Evolutionary conservation across 2,888 invertebrate genomes (phyloP).

Genomic region (Hirtodrosophila confusa): DNA sequence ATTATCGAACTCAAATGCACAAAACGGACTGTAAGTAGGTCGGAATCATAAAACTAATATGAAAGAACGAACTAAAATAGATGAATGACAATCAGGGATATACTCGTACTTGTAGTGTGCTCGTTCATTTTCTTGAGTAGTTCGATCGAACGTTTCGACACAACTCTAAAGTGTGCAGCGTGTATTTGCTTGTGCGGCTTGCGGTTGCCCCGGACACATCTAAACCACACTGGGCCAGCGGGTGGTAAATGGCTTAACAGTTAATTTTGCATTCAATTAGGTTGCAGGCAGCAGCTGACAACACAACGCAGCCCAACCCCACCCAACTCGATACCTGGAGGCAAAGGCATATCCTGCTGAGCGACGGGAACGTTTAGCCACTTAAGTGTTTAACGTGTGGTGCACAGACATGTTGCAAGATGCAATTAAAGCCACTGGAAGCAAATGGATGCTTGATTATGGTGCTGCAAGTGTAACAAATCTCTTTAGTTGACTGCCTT

Average conservation of each 20-base stretch:
- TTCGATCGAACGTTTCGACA: too few species aligned
- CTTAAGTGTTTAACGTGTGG: slow-evolving; percentile 23
- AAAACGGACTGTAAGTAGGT: too few species aligned
- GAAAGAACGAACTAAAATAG: too few species aligned
- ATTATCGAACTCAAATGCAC: too few species aligned
- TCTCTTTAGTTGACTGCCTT: slow-evolving; percentile 23
- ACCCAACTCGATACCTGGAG: too few species aligned
- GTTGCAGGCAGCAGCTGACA: slow-evolving; percentile 13
- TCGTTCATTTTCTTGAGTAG: too few species aligned
- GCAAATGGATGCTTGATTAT: slow-evolving; percentile 24
- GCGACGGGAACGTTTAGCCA: slow-evolving; percentile 7
- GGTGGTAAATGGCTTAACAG: slow-evolving; percentile 45
- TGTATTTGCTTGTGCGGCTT: slow-evolving; percentile 16
- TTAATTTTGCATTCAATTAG: slow-evolving; percentile 68
- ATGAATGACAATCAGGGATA: too few species aligned
- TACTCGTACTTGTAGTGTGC: too few species aligned
- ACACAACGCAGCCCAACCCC: background rate
- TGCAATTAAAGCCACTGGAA: slow-evolving; percentile 4
- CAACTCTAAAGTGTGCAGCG: background rate
- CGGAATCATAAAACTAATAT: too few species aligned
- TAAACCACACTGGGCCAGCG: slow-evolving; percentile 12
- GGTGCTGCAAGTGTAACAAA: slow-evolving; percentile 16
- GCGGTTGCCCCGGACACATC: slow-evolving; percentile 17
- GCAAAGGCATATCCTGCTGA: background rate
- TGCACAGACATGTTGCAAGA: background rate